Base-by-base conservation (phyloP, 2,888 invertebrate species). In the Coremacera marginata region DNA sequence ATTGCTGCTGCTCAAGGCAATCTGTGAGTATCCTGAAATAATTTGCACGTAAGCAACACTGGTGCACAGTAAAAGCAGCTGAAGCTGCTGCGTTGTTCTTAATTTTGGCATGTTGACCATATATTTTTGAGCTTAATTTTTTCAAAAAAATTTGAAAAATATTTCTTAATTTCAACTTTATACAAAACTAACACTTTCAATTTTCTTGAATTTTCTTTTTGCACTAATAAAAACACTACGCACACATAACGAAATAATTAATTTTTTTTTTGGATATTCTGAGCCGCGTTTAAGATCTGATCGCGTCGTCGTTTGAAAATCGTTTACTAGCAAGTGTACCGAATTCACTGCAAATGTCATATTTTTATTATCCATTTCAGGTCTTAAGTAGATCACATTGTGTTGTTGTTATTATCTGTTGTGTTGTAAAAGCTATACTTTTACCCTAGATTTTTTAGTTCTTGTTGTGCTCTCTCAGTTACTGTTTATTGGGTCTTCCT, bases 11-110 rank as follows among this genome's bases (percentile, higher is more conserved):
- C 81, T 83, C 16, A 81, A 80, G 31, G 81, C 63, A 19, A 88
- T 86, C 81, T 87, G 87, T 0, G 87, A 85, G 76, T 88, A 88
- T 25, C 62, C 8, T 31, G 57, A 9, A 25, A 74, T 55, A 19
- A 22, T 74, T 37, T 52, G 7, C 11, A 74, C 31, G 14, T 16
- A 34, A 7, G 37, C 67, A 65, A 67, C 34, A 65, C 55, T 65
- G 19, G 65, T 52, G 52, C 49, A 22, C 3, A 63, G 22, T 14
- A 62, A n/a, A 16, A 55, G n/a, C 9, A 27, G 49, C 5, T 14
- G 14, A 49, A 73, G 31, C 5, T 25, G 44, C n/a, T 25, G 44
- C n/a, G 11, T 65, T 67, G 37, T 16, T 19, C 25, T 52, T 34
- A 51, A 49, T 65, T 37, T 65, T 65, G 31, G 31, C 57, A 74